Conservation (phyloP, 2,888 invertebrate genomes). For the Apocheima hispidaria region DNA sequence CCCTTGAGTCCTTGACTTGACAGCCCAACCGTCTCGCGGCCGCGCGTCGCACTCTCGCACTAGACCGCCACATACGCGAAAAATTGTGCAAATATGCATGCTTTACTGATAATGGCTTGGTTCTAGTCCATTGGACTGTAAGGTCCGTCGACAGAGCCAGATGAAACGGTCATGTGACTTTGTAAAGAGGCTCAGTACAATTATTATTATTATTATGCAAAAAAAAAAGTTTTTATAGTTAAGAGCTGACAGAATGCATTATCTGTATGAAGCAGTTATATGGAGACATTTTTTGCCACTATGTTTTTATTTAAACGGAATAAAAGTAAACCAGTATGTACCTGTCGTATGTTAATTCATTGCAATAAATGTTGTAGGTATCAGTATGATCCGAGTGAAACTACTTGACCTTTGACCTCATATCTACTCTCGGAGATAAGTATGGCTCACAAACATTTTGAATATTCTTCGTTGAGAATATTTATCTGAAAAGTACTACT, state of each 20-base stretch:
- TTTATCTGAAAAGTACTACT: background rate
- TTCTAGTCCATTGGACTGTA: background rate
- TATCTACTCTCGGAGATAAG: background rate
- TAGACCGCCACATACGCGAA: background rate
- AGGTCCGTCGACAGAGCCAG: background rate
- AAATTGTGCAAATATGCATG: background rate
- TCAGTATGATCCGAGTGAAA: background rate
- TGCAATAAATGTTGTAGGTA: background rate
- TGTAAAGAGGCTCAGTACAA: background rate
- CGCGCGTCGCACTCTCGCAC: background rate
- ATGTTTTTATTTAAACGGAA: background rate
- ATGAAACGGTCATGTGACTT: background rate
- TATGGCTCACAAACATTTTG: background rate
- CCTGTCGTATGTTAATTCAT: too few species aligned
- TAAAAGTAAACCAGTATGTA: too few species aligned
- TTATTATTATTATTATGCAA: background rate
- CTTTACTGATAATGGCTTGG: background rate
- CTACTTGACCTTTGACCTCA: constrained; percentile 2
- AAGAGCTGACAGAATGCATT: too few species aligned
- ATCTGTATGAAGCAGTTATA: background rate
- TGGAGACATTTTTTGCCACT: too few species aligned
- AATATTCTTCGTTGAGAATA: background rate
- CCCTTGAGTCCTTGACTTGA: too few species aligned
- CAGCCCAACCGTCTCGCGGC: background rate
- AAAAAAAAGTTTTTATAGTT: background rate